Percentiles rank a stretch among this genome's conserved stretches.
These are phyloP conservation scores for Scrobipalpa costella DNA, from an alignment of 2,888 invertebrate species.

Conservation along the genomic window DNA sequence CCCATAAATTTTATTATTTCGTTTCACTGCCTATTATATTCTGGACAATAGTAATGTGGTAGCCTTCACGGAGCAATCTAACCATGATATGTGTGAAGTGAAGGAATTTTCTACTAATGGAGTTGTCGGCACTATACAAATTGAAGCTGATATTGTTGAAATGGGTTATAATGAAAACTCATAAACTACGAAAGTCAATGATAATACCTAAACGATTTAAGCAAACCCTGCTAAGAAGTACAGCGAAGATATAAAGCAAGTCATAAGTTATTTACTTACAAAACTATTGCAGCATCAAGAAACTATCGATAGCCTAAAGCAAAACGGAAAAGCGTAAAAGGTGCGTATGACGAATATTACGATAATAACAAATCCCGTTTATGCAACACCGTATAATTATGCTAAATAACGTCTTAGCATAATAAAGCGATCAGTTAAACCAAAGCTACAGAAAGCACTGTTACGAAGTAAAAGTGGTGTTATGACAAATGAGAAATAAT, in stretches of 20 bases:
- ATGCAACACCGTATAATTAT: conserved; percentile 19
- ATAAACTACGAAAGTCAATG: no score
- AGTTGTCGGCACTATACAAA: background rate
- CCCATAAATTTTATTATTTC: conserved; percentile 35
- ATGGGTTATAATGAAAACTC: background rate
- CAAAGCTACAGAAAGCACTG: conserved; percentile 18
- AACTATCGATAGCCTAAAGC: conserved; percentile 6
- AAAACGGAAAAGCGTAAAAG: conserved; percentile 16
- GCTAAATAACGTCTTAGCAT: conserved; percentile 30
- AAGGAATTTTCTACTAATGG: conserved; percentile 14
- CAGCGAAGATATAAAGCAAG: background rate
- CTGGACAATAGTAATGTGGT: conserved; percentile 34
- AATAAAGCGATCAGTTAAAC: conserved; percentile 35
- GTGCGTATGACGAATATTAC: background rate
- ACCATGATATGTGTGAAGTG: conserved; percentile 13
- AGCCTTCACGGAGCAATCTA: conserved; percentile 14
- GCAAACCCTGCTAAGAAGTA: no score
- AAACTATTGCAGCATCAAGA: background rate
- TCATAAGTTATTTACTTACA: background rate
- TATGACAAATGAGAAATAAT: conserved; percentile 24
- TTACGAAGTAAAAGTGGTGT: conserved; percentile 22
- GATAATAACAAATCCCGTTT: conserved; percentile 16
- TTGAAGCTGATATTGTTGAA: background rate
- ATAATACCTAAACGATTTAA: no score
- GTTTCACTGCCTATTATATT: conserved; percentile 32